These are phyloP conservation scores for Bucorvus abyssinicus DNA, from an alignment of 2,797 vertebrate genomes.

Conservation along the genomic window DNA sequence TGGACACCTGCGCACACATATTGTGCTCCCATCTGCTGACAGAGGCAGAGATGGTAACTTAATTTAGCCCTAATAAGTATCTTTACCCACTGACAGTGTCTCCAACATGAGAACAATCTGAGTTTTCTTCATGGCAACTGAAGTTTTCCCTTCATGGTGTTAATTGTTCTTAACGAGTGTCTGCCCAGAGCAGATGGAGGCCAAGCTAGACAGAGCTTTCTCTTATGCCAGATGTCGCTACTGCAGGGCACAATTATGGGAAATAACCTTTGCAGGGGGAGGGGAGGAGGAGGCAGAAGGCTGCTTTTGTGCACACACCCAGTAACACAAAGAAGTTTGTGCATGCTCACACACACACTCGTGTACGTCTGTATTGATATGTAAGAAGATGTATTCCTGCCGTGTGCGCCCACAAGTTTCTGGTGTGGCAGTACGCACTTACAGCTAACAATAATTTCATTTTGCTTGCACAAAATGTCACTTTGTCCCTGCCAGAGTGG, in stretches of 20 bases:
- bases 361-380: rapidly evolving
- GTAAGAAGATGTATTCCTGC: background rate
- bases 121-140: background rate
- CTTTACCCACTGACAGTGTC: background rate
- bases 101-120: background rate
- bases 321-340: background rate
- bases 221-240: background rate
- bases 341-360: background rate
- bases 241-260: background rate
- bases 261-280: background rate
- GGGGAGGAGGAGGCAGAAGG: background rate
- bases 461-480: background rate
- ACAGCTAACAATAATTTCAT: background rate
- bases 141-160: background rate
- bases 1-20: rapidly evolving
- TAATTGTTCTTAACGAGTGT: background rate
- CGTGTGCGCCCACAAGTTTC: rapidly evolving
- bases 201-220: background rate
- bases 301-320: background rate
- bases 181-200: background rate
- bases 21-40: background rate
- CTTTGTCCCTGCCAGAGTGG: background rate
- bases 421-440: background rate
- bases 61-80: background rate
- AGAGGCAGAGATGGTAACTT: background rate